phyloP scores from a whole-genome alignment of 2,113 vertebrate species.

The Platycercus adscitus region DNA sequence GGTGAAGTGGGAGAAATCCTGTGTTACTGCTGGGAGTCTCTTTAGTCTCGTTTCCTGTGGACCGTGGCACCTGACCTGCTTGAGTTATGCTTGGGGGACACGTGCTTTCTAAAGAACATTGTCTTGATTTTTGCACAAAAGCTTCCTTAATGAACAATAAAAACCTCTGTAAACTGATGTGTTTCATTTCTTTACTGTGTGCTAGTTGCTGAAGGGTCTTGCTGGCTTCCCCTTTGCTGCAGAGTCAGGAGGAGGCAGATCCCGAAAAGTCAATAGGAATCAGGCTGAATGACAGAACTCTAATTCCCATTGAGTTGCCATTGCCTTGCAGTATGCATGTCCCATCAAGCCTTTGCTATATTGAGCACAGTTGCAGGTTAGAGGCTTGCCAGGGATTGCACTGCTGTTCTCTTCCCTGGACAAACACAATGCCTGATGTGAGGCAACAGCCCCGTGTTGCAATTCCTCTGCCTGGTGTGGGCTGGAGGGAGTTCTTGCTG shows the following conservation, averaged over 20 bases:
- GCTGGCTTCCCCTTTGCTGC: background rate
- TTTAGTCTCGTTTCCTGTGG: slow-evolving; percentile 13
- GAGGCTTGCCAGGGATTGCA: background rate
- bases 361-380: background rate
- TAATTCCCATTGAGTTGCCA: rapidly evolving
- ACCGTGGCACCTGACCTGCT: background rate
- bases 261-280: background rate
- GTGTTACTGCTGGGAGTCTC: background rate
- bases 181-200: background rate
- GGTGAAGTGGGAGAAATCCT: background rate
- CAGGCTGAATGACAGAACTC: background rate
- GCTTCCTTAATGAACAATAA: slow-evolving; percentile 73
- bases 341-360: background rate
- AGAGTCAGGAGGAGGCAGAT: background rate
- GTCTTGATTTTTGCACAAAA: slow-evolving; percentile 62
- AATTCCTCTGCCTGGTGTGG: background rate
- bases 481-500: background rate
- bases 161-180: background rate
- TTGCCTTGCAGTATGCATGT: rapidly evolving
- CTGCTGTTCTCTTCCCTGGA: background rate
- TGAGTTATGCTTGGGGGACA: background rate
- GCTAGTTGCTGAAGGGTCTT: rapidly evolving
- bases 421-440: background rate
- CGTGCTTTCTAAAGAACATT: slow-evolving; percentile 54
- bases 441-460: background rate